phyloP scores from a whole-genome alignment of 2,888 invertebrate species.

The Acrobasis consociella region DNA sequence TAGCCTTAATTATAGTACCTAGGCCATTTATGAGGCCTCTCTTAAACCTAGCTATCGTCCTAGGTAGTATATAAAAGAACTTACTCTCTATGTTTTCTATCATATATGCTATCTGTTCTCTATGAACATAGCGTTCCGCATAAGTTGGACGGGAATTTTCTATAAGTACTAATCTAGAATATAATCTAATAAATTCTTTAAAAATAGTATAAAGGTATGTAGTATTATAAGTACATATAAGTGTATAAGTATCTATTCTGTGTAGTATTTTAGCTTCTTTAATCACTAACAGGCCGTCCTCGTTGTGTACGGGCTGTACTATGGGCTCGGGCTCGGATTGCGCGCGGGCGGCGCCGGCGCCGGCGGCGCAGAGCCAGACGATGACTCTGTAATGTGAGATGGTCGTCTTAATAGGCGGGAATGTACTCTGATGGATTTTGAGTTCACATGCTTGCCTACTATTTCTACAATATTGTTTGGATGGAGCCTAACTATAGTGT shows the following conservation, averaged over 20 bases:
- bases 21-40: not conserved
- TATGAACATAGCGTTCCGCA: not conserved
- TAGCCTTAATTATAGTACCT: not conserved
- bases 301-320: slow-evolving; percentile 37
- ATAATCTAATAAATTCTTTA: not conserved
- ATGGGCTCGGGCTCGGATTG: slow-evolving; percentile 29
- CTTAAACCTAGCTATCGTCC: not conserved
- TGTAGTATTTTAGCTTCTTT: slow-evolving; percentile 32
- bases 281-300: slow-evolving; percentile 35
- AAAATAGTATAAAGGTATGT: not conserved
- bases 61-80: not conserved
- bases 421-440: slow-evolving; percentile 39
- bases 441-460: slow-evolving; percentile 39
- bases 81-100: not conserved
- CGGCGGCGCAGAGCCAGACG: not conserved
- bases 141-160: not conserved
- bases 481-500: slow-evolving; percentile 38
- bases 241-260: slow-evolving; percentile 27
- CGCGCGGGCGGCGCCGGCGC: not conserved
- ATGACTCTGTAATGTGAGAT: not conserved
- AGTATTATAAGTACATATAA: not conserved
- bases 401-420: slow-evolving; percentile 31
- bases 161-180: no score
- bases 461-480: slow-evolving; percentile 39
- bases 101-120: no score